phyloP scores from a whole-genome alignment of 2,888 invertebrate genomes.

The Chloromyia formosa region DNA sequence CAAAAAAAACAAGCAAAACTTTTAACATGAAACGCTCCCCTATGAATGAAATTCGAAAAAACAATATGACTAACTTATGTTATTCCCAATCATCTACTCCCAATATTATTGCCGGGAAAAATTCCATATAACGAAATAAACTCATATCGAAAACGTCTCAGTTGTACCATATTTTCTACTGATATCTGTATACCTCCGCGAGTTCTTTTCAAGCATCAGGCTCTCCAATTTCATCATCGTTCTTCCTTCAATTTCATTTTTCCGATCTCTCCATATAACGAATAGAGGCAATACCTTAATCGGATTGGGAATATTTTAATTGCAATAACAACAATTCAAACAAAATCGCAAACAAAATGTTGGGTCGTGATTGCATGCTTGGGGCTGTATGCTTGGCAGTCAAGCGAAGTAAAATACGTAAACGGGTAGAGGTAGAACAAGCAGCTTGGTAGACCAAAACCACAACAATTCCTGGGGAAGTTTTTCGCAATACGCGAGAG shows the following conservation, averaged over 20 bases:
- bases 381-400: conserved; percentile 12
- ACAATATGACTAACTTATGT: not conserved
- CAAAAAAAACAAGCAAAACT: no score
- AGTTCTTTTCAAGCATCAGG: no score
- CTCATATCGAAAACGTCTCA: conserved; percentile 6
- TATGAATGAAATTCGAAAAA: not conserved
- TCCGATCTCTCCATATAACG: conserved; percentile 9
- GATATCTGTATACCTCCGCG: no score
- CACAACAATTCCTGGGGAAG: not conserved
- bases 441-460: conserved; percentile 4
- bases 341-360: conserved; percentile 33
- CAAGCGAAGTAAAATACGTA: not conserved
- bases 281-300: conserved; percentile 38
- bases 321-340: conserved; percentile 48
- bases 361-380: conserved; percentile 23
- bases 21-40: not conserved
- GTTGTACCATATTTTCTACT: not conserved
- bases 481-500: not conserved
- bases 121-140: not conserved
- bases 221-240: no score
- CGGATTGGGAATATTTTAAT: conserved; percentile 49
- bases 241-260: not conserved
- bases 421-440: not conserved
- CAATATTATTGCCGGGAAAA: not conserved
- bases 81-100: not conserved